These are phyloP conservation scores for Octomys mimax DNA, from an alignment of 2,797 vertebrate genomes.

Conservation along the genomic window DNA sequence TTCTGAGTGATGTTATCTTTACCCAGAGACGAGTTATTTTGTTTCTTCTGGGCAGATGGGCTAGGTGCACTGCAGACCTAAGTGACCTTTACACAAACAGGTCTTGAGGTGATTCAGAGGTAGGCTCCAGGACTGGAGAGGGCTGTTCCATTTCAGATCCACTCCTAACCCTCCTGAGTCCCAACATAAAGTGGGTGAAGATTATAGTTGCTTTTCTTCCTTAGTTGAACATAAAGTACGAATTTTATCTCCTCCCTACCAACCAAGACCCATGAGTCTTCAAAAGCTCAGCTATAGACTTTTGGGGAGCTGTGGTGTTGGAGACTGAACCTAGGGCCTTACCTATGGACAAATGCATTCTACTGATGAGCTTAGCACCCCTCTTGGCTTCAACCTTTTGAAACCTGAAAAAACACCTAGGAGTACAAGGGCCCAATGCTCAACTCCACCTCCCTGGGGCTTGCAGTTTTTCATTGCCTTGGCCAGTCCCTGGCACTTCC, in stretches of 20 bases:
- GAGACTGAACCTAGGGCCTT: not conserved
- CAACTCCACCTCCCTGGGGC: not conserved
- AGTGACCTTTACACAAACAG: not conserved
- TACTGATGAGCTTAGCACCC: not conserved
- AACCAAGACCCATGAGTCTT: not conserved
- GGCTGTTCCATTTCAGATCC: not conserved
- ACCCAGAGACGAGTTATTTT: not conserved
- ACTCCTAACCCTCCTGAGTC: too few relatives aligned
- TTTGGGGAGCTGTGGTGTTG: not conserved
- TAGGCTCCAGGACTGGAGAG: not conserved
- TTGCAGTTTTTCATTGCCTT: not conserved
- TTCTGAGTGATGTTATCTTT: not conserved
- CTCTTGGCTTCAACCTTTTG: not conserved
- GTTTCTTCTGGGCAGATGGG: not conserved
- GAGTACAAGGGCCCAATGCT: not conserved
- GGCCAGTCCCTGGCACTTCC: not conserved
- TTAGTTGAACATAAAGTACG: not conserved
- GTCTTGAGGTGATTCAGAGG: not conserved
- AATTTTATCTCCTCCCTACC: rapidly evolving
- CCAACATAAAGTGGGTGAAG: not conserved
- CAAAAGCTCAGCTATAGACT: not conserved
- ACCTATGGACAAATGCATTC: not conserved
- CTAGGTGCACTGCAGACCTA: not conserved
- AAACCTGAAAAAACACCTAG: not conserved
- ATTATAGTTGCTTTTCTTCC: not conserved